Evolutionary conservation across 2,113 vertebrate genomes (phyloP).

Genomic region (Engystomops pustulosus): DNA sequence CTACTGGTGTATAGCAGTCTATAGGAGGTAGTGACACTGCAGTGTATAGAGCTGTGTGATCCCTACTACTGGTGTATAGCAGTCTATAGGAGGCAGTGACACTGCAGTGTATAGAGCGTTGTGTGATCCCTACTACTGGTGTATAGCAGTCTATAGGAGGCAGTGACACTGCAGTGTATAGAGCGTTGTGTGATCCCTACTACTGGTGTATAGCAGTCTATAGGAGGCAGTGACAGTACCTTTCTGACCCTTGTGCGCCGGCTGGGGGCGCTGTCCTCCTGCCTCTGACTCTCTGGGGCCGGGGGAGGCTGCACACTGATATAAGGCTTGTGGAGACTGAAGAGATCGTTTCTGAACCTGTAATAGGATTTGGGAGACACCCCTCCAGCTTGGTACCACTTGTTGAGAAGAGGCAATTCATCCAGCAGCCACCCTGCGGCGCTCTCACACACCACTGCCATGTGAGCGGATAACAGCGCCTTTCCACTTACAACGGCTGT

Average conservation of each 20-base stretch:
- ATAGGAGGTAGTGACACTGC: too few relatives aligned
- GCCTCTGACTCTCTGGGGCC: neutral
- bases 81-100: too few relatives aligned
- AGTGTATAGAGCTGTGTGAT: too few relatives aligned
- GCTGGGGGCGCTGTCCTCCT: neutral
- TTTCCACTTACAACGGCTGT: too few relatives aligned
- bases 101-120: too few relatives aligned
- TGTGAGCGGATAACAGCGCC: slow-evolving; percentile 55
- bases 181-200: too few relatives aligned
- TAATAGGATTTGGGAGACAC: neutral
- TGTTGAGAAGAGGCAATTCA: slow-evolving; percentile 79
- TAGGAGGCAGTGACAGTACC: slow-evolving; percentile 1
- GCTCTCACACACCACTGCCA: slow-evolving; percentile 76
- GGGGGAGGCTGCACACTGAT: neutral
- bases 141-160: too few relatives aligned
- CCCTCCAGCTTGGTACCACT: slow-evolving; percentile 40
- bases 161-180: too few relatives aligned
- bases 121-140: too few relatives aligned
- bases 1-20: too few relatives aligned
- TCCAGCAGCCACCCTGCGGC: slow-evolving; percentile 82
- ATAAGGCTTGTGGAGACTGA: slow-evolving; percentile 23
- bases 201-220: too few relatives aligned
- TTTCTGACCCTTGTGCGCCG: neutral
- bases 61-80: too few relatives aligned
- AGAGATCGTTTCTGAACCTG: slow-evolving; percentile 25